Percentiles rank a stretch among this genome's conserved stretches.
phyloP scores from a whole-genome alignment of 2,888 invertebrate species.

The Tryphoninae sp. region DNA sequence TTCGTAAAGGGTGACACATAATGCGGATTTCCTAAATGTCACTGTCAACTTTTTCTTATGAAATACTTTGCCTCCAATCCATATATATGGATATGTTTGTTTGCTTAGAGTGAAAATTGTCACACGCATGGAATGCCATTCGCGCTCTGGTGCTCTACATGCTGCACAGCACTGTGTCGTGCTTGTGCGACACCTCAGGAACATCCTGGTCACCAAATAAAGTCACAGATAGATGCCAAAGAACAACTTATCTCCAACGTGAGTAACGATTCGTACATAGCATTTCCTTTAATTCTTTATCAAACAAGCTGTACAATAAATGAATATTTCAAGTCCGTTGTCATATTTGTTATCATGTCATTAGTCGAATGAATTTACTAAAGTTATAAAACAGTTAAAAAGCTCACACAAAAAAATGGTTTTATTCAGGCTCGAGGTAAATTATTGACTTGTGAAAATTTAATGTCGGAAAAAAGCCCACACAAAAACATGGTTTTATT shows the following conservation, averaged over 20 bases:
- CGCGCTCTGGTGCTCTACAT: constrained; percentile 87
- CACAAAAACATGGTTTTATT: no score
- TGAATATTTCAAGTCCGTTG: no score
- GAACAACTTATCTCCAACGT: constrained; percentile 86
- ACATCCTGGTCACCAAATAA: constrained; percentile 86
- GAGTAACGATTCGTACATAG: constrained; percentile 67
- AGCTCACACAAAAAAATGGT: no score
- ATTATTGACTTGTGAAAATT: no score
- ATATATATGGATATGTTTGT: background rate
- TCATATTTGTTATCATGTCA: no score
- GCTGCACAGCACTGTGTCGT: constrained; percentile 85
- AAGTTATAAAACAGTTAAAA: no score
- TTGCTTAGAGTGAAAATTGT: constrained; percentile 84
- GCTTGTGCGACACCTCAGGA: constrained; percentile 86
- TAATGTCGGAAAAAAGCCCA: no score
- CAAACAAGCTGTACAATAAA: no score
- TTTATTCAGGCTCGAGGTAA: no score
- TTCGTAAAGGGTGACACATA: background rate
- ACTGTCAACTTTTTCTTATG: no score
- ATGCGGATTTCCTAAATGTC: background rate
- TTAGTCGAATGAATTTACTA: no score
- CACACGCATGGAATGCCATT: constrained; percentile 88
- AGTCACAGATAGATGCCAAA: constrained; percentile 86
- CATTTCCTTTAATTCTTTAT: background rate
- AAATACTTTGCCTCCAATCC: background rate